Percentiles rank a stretch among this genome's conserved stretches.
Evolutionary conservation across 2,888 invertebrate genomes (phyloP).

Genomic region (Periphyllus acericola): DNA sequence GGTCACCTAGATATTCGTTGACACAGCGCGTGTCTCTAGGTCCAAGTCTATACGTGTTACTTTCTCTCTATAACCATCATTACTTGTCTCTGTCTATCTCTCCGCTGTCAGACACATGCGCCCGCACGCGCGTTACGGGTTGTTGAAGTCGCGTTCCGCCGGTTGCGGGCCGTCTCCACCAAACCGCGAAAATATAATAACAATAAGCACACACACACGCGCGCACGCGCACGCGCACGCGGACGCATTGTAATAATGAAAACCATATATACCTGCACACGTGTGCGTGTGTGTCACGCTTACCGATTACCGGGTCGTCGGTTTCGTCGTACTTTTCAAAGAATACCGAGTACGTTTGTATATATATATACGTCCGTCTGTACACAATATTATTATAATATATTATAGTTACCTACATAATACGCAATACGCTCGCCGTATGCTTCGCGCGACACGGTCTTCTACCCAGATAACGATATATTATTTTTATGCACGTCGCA

Average conservation of each 20-base stretch:
- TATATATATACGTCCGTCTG: background rate
- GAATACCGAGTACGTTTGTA: background rate
- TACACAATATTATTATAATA: background rate
- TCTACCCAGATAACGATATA: background rate
- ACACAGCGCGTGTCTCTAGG: too few species aligned
- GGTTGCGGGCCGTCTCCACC: slow-evolving; percentile 26
- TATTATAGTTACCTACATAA: background rate
- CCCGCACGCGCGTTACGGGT: slow-evolving; percentile 24
- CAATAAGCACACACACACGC: background rate
- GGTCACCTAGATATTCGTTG: too few species aligned
- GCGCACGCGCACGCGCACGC: too few species aligned
- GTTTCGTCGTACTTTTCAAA: background rate
- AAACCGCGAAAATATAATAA: slow-evolving; percentile 58
- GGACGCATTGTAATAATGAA: background rate
- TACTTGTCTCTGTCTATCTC: background rate
- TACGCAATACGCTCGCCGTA: background rate
- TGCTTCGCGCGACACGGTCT: slow-evolving; percentile 14
- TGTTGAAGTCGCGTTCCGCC: slow-evolving; percentile 53
- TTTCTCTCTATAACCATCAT: background rate
- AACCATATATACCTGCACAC: slow-evolving; percentile 5
- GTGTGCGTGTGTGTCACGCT: slow-evolving; percentile 37
- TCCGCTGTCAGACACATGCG: slow-evolving; percentile 1
- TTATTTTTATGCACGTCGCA: background rate
- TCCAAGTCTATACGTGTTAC: background rate
- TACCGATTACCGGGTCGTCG: slow-evolving; percentile 38